Percentiles rank a stretch among this genome's conserved stretches.
Evolutionary conservation across 2,113 vertebrate genomes (phyloP).

Genomic region (Tragelaphus scriptus): DNA sequence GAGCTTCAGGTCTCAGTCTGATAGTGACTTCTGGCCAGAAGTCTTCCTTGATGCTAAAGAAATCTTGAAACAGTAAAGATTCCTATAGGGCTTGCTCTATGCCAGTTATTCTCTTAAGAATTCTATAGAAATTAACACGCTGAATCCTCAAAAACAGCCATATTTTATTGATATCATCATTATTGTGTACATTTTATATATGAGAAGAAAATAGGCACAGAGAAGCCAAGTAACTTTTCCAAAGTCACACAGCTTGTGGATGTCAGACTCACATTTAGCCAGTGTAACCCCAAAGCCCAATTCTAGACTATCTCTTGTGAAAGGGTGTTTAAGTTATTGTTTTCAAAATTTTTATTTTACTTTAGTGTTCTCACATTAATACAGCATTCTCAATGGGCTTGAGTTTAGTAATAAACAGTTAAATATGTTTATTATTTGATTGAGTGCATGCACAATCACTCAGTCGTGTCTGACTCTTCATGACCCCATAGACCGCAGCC

Average conservation of each 20-base stretch:
- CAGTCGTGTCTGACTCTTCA: not conserved
- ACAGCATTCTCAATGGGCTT: not conserved
- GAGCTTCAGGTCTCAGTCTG: not conserved
- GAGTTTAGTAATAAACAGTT: not conserved
- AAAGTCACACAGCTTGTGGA: not conserved
- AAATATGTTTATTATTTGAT: not conserved
- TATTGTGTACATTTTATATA: not conserved
- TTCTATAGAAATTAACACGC: not conserved
- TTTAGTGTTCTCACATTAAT: not conserved
- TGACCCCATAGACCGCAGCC: not conserved
- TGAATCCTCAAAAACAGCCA: not conserved
- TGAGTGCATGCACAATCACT: not conserved
- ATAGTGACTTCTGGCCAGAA: no score
- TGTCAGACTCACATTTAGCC: not conserved
- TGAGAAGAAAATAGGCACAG: not conserved
- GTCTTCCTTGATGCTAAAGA: not conserved
- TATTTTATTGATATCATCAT: not conserved
- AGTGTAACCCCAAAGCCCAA: accelerated
- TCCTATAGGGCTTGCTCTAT: not conserved
- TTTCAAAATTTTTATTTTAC: not conserved
- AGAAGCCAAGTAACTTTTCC: not conserved
- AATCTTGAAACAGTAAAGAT: not conserved
- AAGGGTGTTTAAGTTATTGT: not conserved
- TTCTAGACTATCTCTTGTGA: not conserved
- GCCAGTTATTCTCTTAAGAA: not conserved